These are phyloP conservation scores for Aspidoscelis tigris DNA, from an alignment of 2,113 vertebrate genomes.

Conservation along the genomic window DNA sequence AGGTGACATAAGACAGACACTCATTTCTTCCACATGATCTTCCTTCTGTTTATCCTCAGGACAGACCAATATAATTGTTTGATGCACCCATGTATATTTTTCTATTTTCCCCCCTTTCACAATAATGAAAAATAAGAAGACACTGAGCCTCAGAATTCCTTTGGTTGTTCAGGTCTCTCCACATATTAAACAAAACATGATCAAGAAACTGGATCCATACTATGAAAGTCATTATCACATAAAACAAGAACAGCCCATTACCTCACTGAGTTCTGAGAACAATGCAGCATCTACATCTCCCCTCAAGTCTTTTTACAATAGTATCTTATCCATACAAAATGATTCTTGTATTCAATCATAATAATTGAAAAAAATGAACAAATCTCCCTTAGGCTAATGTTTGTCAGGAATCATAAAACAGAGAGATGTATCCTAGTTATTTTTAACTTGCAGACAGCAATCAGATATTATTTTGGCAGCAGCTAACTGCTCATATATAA, in stretches of 20 bases:
- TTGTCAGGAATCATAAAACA: constrained; percentile 17
- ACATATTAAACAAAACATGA: not conserved
- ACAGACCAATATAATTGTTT: not conserved
- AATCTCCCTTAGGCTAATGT: constrained; percentile 4
- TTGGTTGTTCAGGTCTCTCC: not conserved
- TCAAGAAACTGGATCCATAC: constrained; percentile 3
- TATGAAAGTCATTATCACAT: not conserved
- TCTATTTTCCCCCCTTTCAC: not conserved
- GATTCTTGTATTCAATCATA: constrained; percentile 17
- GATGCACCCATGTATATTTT: not conserved
- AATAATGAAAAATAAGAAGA: not conserved
- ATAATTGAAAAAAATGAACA: constrained; percentile 15
- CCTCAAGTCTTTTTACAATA: constrained; percentile 19
- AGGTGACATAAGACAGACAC: not conserved
- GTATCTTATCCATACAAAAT: constrained; percentile 8
- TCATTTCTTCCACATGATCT: not conserved
- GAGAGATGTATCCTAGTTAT: constrained; percentile 10
- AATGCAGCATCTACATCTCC: constrained; percentile 9
- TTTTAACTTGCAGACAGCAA: not conserved
- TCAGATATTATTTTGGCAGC: not conserved
- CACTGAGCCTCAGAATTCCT: not conserved
- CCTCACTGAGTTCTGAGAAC: not conserved
- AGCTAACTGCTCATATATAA: not conserved
- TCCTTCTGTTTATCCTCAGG: not conserved
- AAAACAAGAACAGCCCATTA: constrained; percentile 2